Percentiles rank a stretch among this genome's conserved stretches.
phyloP scores from a whole-genome alignment of 1,140 invertebrate species.

The Centruroides vittatus region DNA sequence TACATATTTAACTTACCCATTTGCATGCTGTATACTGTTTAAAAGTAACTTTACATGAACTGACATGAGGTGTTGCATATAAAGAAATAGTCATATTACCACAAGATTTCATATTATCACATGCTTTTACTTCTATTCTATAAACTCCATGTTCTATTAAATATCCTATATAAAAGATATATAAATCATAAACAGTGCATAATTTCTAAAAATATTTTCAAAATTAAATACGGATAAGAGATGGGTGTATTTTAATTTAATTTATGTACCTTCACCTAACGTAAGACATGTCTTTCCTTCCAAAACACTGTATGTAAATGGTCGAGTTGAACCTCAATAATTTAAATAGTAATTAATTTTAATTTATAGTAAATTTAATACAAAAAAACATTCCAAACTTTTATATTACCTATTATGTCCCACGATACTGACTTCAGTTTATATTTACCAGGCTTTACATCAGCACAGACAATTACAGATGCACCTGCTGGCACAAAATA shows the following conservation, averaged over 20 bases:
- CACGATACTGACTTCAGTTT: constrained; percentile 2
- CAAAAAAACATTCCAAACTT: too few species aligned
- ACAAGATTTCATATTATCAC: constrained; percentile 13
- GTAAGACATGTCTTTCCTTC: constrained; percentile 6
- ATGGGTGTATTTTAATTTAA: too few species aligned
- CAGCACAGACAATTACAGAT: constrained; percentile 7
- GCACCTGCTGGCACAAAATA: constrained; percentile 10
- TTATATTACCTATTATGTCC: constrained; percentile 11
- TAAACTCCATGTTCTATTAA: constrained; percentile 18
- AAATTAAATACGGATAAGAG: too few species aligned
- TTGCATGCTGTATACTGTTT: constrained; percentile 17
- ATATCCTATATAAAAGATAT: constrained; percentile 1
- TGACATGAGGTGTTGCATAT: constrained; percentile 13
- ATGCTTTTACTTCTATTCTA: constrained; percentile 16
- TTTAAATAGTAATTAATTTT: too few species aligned
- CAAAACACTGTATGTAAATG: constrained; percentile 6
- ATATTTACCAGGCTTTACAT: constrained; percentile 1
- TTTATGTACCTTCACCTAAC: constrained; percentile 9
- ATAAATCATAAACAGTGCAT: too few species aligned
- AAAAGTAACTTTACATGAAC: constrained; percentile 13
- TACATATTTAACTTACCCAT: constrained; percentile 9
- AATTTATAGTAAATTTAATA: too few species aligned
- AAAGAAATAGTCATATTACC: constrained; percentile 14
- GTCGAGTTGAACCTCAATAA: constrained; percentile 6
- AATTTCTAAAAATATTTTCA: too few species aligned